phyloP scores from a whole-genome alignment of 2,113 vertebrate species.

The Arothron firmamentum region DNA sequence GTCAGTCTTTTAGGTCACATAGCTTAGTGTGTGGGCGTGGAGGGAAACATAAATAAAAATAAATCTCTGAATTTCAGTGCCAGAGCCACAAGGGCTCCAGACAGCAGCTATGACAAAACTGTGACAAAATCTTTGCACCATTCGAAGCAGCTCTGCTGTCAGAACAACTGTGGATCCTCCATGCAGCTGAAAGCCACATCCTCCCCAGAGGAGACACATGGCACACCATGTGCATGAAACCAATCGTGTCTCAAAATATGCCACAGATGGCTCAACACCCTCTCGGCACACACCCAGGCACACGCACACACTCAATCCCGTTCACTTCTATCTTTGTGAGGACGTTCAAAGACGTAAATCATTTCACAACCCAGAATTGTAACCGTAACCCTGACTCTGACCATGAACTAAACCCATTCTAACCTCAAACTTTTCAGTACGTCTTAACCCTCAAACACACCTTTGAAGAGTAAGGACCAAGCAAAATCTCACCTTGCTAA shows the following conservation, averaged over 20 bases:
- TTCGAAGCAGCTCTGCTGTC: background rate
- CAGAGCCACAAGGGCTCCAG: too few relatives aligned
- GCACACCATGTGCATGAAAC: constrained; percentile 8
- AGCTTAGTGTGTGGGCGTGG: background rate
- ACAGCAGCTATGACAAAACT: too few relatives aligned
- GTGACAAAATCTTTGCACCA: background rate
- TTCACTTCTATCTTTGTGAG: too few relatives aligned
- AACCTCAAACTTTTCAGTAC: too few relatives aligned
- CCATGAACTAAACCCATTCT: too few relatives aligned
- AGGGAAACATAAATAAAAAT: too few relatives aligned
- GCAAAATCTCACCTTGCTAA: too few relatives aligned
- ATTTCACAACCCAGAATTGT: background rate
- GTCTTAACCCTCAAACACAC: too few relatives aligned
- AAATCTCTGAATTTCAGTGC: too few relatives aligned
- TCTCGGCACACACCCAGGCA: background rate
- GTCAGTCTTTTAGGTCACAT: background rate
- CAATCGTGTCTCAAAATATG: constrained; percentile 1
- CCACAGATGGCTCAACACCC: background rate
- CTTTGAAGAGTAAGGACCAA: too few relatives aligned
- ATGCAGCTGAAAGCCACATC: constrained; percentile 38
- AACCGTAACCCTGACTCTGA: too few relatives aligned
- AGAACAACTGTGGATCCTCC: background rate
- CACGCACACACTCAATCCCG: too few relatives aligned
- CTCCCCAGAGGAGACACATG: constrained; percentile 23
- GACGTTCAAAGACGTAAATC: background rate